These are phyloP conservation scores for Apus apus DNA, from an alignment of 2,113 vertebrate species.

Conservation along the genomic window DNA sequence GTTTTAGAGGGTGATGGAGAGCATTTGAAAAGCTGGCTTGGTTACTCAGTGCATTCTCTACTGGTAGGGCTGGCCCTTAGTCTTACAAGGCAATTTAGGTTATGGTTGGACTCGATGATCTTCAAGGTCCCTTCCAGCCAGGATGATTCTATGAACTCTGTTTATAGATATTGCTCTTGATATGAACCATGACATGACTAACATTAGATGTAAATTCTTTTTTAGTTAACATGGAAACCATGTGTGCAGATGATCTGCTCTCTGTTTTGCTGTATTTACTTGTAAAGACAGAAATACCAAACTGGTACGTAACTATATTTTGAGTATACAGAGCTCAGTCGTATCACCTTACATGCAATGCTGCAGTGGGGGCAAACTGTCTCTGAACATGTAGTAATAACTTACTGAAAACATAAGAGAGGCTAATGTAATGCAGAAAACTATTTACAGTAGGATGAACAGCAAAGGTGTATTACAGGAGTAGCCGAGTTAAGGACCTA, in stretches of 20 bases:
- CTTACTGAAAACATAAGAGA: not conserved
- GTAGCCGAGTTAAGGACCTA: not conserved
- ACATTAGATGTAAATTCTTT: not conserved
- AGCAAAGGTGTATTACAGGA: not conserved
- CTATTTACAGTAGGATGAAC: not conserved
- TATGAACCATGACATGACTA: not conserved
- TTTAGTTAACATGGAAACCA: slow-evolving; percentile 88
- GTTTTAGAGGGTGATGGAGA: not conserved
- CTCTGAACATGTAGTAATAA: not conserved
- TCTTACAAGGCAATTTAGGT: not conserved
- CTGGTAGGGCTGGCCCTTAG: not conserved
- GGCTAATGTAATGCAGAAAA: not conserved
- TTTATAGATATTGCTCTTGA: not conserved
- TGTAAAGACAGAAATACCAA: slow-evolving; percentile 96
- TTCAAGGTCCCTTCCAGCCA: too few species aligned
- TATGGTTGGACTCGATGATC: too few species aligned
- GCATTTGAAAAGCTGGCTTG: not conserved
- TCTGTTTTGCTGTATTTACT: slow-evolving; percentile 92
- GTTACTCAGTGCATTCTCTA: not conserved
- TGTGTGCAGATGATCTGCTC: slow-evolving; percentile 95
- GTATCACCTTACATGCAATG: not conserved
- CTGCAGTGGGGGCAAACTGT: not conserved
- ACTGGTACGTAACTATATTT: slow-evolving; percentile 83
- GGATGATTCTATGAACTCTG: not conserved
- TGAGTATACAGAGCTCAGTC: not conserved